Base-by-base conservation (phyloP, 2,797 vertebrate species). In the Limnodromus scolopaceus region DNA sequence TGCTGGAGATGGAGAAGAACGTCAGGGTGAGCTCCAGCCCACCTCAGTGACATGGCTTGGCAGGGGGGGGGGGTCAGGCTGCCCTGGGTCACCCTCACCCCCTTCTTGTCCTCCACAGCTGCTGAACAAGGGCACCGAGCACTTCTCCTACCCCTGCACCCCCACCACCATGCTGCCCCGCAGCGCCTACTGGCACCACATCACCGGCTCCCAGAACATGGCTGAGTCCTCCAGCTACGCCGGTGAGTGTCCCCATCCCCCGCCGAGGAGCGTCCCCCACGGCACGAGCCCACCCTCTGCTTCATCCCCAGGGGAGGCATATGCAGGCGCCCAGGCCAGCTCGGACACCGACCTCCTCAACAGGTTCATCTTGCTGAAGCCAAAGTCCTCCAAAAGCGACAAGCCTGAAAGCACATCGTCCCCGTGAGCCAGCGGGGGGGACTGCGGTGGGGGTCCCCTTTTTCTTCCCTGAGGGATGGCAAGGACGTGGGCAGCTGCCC, bases 151-250 rank as follows among this genome's bases (percentile, higher is more conserved):
- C 78, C 99, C 99, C 77, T 99, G 99, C 95, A 99, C 99, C 0
- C 99, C 99, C 65, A 99, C 99, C 1, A 98, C 99, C 96, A 99
- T 99, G 98, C 98, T 99, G 91, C 99, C 99, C 30, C 99, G 99
- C 78, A 99, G 99, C 0, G 99, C 99, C 78, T 99, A 99, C 98
- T 99, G 99, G 99, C 99, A 99, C 96, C 99, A 99, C 95, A 99
- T 99, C 95, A 99, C 99, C 0, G 99, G 99, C 81, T 99, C 98
- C 75, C 99, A 99, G 97, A 98, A 97, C 28, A 98, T 98, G 51
- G 94, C 98, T 0, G 99, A 99, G 85, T 96, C 98, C 48, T 95
- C 98, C 91, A 98, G 96, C 95, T 98, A 96, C 0, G 18, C 95
- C 0, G 98, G 99, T 99, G 98, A 98, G 98, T 96, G 19, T n/a